Evolutionary conservation across 2,888 invertebrate genomes (phyloP), one percentile per base, ranked within the genome.

Genomic region (Pediacus dermestoides): DNA sequence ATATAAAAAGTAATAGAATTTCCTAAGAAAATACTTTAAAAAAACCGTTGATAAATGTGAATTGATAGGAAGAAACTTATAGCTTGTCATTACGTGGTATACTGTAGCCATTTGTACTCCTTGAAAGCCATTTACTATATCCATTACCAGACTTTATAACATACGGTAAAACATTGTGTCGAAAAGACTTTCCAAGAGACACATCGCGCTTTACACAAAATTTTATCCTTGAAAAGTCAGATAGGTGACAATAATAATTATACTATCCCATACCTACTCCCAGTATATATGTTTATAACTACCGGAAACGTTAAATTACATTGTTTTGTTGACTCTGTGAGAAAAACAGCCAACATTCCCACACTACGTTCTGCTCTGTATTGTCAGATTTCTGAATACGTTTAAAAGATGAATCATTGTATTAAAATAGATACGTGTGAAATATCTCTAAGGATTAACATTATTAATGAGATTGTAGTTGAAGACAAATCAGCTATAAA

Each of bases 1-100:
- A 23, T 30, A 40, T 40, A 34, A 46, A 37, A 28, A 22, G 40
- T 42, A 46, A 46, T 46, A 37, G 45, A 18, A 31, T 36, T 36
- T 37, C n/a, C 37, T 37, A 36, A 46, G 32, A 46, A 37, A 28
- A 28, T 28, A 28, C 10, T 23, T 10, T 23, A 28, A 13, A 28
- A 10, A 14, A n/a, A 14, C 3, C 4, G 4, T 14, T 28, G 28
- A 28, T 9, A 11, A 14, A 28, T 28, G 28, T 11, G 4, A 14
- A 3, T n/a, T 28, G 28, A 28, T 28, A 28, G 14, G 8, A 10
- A 9, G 28, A 7, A 28, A 28, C 28, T 28, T 28, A 13, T 28
- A 28, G 3, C 8, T 28, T 3, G 13, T 28, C 3, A 11, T 10
- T 9, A 11, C 14, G 7, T 3, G 11, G 8, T 28, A 9, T 28